Evolutionary conservation across 2,888 invertebrate species (phyloP).

Genomic region (Polydrusus pterygomalis): DNA sequence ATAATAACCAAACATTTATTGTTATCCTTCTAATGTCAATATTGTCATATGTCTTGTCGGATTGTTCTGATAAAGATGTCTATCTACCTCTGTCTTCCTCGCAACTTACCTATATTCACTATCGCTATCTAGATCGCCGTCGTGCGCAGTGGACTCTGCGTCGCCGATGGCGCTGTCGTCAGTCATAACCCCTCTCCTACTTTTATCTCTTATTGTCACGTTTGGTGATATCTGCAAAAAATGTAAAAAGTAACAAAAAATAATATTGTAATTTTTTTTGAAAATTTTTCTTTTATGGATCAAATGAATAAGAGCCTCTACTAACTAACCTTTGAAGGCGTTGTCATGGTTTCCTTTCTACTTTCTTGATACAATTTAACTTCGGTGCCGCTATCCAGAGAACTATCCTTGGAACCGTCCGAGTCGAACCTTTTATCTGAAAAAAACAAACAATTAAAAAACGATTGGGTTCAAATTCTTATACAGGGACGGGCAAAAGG

Average conservation of each 20-base stretch:
- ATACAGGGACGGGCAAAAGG: not conserved
- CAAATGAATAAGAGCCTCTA: not conserved
- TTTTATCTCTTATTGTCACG: conserved; percentile 53
- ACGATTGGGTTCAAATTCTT: not conserved
- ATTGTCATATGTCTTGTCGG: too few species aligned
- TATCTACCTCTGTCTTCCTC: too few species aligned
- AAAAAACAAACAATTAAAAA: conserved; percentile 21
- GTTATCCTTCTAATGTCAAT: too few species aligned
- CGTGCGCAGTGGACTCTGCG: conserved; percentile 84
- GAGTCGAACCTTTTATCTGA: conserved; percentile 80
- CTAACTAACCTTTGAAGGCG: conserved; percentile 41
- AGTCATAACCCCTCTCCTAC: conserved; percentile 71
- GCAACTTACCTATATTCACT: conserved; percentile 78
- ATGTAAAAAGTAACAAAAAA: too few species aligned
- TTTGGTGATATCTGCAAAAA: conserved; percentile 40
- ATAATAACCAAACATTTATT: too few species aligned
- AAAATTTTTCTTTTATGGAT: not conserved
- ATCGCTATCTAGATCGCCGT: conserved; percentile 90
- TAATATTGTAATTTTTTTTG: not conserved
- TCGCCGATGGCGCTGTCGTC: conserved; percentile 66
- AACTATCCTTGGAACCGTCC: conserved; percentile 87
- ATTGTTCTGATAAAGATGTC: too few species aligned
- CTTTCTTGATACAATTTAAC: conserved; percentile 71
- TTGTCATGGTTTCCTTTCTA: conserved; percentile 62
- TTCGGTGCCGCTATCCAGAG: conserved; percentile 87